Evolutionary conservation across 2,888 invertebrate species (phyloP).

Genomic region (Melikaiella ostensackeni): DNA sequence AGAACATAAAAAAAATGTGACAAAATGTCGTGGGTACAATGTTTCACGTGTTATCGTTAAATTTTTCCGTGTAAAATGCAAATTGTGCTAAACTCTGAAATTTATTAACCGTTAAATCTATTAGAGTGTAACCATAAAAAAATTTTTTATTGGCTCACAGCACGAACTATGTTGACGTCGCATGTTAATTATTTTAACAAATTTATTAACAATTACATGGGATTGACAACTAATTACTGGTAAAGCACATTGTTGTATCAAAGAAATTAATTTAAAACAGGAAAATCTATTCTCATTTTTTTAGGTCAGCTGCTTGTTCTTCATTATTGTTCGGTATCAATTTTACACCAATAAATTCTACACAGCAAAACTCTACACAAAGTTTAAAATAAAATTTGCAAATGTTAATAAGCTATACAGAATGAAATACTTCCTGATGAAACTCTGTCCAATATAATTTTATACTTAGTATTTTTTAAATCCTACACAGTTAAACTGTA

Average conservation of each 20-base stretch:
- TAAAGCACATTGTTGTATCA: not conserved
- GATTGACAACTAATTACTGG: not conserved
- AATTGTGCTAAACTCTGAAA: conserved; percentile 15
- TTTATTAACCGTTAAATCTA: conserved; percentile 14
- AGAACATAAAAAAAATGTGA: not conserved
- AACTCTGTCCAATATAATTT: too few relatives aligned
- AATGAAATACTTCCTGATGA: too few relatives aligned
- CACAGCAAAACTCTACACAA: too few relatives aligned
- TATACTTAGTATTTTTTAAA: too few relatives aligned
- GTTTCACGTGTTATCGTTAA: conserved; percentile 6
- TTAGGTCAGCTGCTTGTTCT: not conserved
- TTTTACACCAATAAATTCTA: too few relatives aligned
- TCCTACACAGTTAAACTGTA: too few relatives aligned
- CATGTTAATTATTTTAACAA: conserved; percentile 5
- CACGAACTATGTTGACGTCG: conserved; percentile 16
- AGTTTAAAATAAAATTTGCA: too few relatives aligned
- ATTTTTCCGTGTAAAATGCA: conserved; percentile 1
- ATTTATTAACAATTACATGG: not conserved
- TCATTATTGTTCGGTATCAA: not conserved
- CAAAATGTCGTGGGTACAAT: not conserved
- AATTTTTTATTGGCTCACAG: conserved; percentile 17
- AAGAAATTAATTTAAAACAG: not conserved
- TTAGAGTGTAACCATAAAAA: not conserved
- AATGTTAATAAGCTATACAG: too few relatives aligned
- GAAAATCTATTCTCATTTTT: not conserved